These are phyloP conservation scores for Gila robusta DNA, from an alignment of 2,797 vertebrate species.

Conservation along the genomic window DNA sequence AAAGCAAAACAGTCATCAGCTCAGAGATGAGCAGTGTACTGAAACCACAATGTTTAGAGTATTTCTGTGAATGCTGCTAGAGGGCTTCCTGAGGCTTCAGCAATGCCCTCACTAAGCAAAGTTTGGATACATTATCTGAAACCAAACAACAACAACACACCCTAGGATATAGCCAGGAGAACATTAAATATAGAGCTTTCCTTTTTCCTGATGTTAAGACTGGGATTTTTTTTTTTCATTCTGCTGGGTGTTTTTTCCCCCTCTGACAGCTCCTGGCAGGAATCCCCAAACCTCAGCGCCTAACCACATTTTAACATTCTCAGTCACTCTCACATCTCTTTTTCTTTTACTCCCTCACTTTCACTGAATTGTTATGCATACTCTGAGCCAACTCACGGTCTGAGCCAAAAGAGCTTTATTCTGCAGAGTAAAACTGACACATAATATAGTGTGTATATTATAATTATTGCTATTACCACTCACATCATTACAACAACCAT, in stretches of 20 bases:
- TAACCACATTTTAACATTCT: slow-evolving; percentile 60
- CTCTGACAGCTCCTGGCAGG: slow-evolving; percentile 63
- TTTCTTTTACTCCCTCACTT: slow-evolving; percentile 41
- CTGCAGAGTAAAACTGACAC: slow-evolving; percentile 56
- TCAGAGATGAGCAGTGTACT: slow-evolving; percentile 48
- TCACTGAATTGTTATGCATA: slow-evolving; percentile 44
- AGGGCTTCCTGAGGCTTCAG: slow-evolving; percentile 61
- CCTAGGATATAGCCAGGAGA: slow-evolving; percentile 66
- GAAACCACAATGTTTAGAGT: slow-evolving; percentile 51
- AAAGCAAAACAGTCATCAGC: slow-evolving; percentile 41
- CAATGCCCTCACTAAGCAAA: slow-evolving; percentile 64
- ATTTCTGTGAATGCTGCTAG: slow-evolving; percentile 65
- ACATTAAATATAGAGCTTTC: slow-evolving; percentile 68
- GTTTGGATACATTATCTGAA: slow-evolving; percentile 69
- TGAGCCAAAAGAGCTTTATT: slow-evolving; percentile 41
- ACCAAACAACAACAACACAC: slow-evolving; percentile 61
- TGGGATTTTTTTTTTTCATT: slow-evolving; percentile 33
- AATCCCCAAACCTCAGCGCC: slow-evolving; percentile 60
- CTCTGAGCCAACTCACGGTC: slow-evolving; percentile 37
- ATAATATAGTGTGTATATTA: slow-evolving; percentile 57
- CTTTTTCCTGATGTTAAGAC: slow-evolving; percentile 55
- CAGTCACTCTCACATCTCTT: slow-evolving; percentile 40
- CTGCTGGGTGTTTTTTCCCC: slow-evolving; percentile 57
- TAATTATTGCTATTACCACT: slow-evolving; percentile 53
- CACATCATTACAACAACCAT: slow-evolving; percentile 58